phyloP scores from a whole-genome alignment of 2,888 invertebrate species.

The Bellardia bayeri region DNA sequence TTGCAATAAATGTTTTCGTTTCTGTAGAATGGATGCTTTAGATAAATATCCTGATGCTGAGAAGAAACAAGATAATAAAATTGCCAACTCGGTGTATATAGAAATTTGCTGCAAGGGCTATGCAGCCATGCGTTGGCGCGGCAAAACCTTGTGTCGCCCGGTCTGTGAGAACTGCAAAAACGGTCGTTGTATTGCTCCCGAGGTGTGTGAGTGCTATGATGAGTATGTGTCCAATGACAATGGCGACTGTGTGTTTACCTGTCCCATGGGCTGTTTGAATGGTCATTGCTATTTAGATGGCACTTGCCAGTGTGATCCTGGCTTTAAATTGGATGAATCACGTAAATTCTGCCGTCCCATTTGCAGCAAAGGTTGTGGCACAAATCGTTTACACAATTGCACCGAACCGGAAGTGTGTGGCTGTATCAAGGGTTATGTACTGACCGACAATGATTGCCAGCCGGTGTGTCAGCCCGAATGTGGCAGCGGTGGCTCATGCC shows the following conservation, averaged over 20 bases:
- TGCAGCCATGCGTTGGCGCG: conserved; percentile 75
- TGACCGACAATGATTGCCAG: conserved; percentile 80
- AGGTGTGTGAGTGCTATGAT: conserved; percentile 80
- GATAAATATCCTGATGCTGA: conserved; percentile 78
- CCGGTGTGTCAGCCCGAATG: conserved; percentile 82
- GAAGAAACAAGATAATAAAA: conserved; percentile 81
- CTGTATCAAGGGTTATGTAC: conserved; percentile 84
- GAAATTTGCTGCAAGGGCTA: conserved; percentile 91
- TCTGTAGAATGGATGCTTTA: conserved; percentile 74
- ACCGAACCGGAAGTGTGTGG: conserved; percentile 83
- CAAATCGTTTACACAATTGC: conserved; percentile 80
- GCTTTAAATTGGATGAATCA: conserved; percentile 86
- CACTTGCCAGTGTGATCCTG: conserved; percentile 88
- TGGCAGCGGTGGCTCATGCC: conserved; percentile 85
- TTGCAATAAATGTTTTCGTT: not conserved
- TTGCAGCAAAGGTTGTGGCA: conserved; percentile 84
- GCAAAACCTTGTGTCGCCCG: conserved; percentile 78
- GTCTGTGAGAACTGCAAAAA: conserved; percentile 80
- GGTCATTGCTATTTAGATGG: conserved; percentile 86
- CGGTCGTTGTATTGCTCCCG: conserved; percentile 79
- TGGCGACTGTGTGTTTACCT: conserved; percentile 82
- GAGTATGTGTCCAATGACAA: conserved; percentile 81
- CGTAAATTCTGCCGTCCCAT: conserved; percentile 87
- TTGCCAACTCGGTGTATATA: conserved; percentile 86
- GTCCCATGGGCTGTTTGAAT: conserved; percentile 86